Evolutionary conservation across 2,888 invertebrate species (phyloP).

Genomic region (Mactromeris polynyma): DNA sequence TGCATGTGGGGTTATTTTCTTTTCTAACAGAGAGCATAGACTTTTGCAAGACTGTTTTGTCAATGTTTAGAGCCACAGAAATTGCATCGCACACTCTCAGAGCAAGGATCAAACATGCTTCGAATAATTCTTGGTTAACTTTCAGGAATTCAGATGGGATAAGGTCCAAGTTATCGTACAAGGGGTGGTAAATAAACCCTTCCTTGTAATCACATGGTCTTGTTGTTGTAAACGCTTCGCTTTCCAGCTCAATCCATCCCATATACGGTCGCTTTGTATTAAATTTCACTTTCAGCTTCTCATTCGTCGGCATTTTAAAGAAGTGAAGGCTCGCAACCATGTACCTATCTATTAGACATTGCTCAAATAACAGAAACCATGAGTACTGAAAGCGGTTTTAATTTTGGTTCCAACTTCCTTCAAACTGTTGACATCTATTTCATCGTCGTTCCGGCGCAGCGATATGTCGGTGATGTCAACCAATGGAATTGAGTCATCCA

Average conservation of each 20-base stretch:
- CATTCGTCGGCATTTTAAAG: background rate
- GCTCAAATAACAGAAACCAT: constrained; percentile 69
- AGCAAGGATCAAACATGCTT: constrained; percentile 29
- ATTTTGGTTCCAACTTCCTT: constrained; percentile 47
- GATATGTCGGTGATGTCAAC: background rate
- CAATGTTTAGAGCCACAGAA: constrained; percentile 39
- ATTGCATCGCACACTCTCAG: constrained; percentile 37
- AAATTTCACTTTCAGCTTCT: background rate
- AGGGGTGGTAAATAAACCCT: constrained; percentile 55
- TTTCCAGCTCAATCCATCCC: constrained; percentile 55
- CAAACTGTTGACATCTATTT: background rate
- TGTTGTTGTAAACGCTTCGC: constrained; percentile 49
- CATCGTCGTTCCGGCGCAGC: background rate
- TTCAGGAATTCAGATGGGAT: constrained; percentile 37
- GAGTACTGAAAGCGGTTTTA: constrained; percentile 51
- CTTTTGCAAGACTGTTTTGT: background rate
- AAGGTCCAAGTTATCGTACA: constrained; percentile 18
- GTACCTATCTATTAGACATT: constrained; percentile 14
- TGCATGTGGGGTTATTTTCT: constrained; percentile 18
- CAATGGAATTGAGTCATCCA: background rate
- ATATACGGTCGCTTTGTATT: constrained; percentile 21
- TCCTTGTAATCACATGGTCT: constrained; percentile 61
- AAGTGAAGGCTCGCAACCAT: background rate
- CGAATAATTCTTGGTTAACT: constrained; percentile 23
- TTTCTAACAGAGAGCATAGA: constrained; percentile 6